Evolutionary conservation across 2,113 vertebrate species (phyloP).

Genomic region (Silurus asotus): DNA sequence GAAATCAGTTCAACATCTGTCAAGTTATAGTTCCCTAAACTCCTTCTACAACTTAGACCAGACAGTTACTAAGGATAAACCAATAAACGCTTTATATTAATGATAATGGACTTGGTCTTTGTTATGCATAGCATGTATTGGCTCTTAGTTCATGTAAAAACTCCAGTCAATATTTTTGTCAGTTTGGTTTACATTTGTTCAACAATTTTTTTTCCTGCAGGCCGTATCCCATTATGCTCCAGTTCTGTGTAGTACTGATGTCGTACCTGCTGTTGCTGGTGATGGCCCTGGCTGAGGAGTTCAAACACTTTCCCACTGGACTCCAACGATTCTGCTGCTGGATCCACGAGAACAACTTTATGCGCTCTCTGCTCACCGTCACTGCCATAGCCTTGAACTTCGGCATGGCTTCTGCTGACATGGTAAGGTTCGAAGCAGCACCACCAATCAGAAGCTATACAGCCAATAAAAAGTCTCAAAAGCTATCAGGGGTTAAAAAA

Average conservation of each 20-base stretch:
- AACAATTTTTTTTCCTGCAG: conserved; percentile 60
- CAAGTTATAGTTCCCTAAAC: neutral
- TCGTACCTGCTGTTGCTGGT: conserved; percentile 84
- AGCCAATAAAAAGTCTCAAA: neutral
- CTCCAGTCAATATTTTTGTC: too few species aligned
- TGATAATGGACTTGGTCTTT: neutral
- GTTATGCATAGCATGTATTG: neutral
- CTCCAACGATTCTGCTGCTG: conserved; percentile 91
- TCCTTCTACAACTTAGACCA: neutral
- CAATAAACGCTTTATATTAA: neutral
- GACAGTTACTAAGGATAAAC: neutral
- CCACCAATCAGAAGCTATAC: neutral
- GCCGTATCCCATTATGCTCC: conserved; percentile 79
- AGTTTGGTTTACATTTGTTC: neutral
- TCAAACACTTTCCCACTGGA: conserved; percentile 80
- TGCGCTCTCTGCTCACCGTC: conserved; percentile 89
- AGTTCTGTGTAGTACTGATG: conserved; percentile 86
- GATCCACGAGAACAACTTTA: conserved; percentile 93
- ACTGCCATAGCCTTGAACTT: conserved; percentile 90
- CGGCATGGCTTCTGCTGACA: conserved; percentile 85
- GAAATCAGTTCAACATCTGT: neutral
- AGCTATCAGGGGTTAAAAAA: neutral
- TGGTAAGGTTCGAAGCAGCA: conserved; percentile 74
- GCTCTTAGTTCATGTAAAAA: neutral
- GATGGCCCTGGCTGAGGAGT: conserved; percentile 89